These are phyloP conservation scores for Salvelinus alpinus DNA, from an alignment of 2,113 vertebrate genomes.

Conservation along the genomic window DNA sequence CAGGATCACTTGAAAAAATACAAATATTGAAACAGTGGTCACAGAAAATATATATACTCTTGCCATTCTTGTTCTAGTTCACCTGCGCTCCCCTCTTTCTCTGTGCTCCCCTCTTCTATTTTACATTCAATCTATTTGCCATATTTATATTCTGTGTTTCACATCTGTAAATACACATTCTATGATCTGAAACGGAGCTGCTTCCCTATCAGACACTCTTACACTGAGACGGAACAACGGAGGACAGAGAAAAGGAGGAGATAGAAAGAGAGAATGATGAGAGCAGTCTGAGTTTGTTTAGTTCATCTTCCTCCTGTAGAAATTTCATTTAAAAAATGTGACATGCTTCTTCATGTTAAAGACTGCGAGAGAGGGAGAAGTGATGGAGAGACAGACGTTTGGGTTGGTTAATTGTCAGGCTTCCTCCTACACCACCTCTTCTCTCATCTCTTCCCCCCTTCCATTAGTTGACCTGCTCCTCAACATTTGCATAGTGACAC, in stretches of 20 bases:
- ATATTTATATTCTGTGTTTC: slow-evolving; percentile 24
- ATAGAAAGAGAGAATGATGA: neutral
- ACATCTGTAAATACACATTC: slow-evolving; percentile 60
- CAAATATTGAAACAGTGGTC: neutral
- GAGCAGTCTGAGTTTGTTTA: neutral
- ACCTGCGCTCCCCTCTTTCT: neutral
- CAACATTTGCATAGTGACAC: slow-evolving; percentile 45
- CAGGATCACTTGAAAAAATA: neutral
- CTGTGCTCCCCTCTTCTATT: neutral
- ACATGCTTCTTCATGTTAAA: neutral
- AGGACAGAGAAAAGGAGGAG: slow-evolving; percentile 21
- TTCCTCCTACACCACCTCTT: neutral
- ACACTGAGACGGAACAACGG: neutral
- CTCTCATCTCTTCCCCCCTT: slow-evolving; percentile 7
- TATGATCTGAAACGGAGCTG: slow-evolving; percentile 30
- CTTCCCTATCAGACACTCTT: slow-evolving; percentile 3
- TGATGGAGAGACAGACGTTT: neutral
- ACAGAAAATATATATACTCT: neutral
- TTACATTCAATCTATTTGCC: neutral
- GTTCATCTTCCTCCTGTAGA: neutral
- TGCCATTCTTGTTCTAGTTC: neutral
- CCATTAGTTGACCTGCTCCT: slow-evolving; percentile 28
- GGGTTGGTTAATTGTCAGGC: neutral
- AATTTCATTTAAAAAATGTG: neutral
- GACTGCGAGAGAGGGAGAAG: neutral